Evolutionary conservation across 2,888 invertebrate species (phyloP).

Genomic region (Leucania comma): DNA sequence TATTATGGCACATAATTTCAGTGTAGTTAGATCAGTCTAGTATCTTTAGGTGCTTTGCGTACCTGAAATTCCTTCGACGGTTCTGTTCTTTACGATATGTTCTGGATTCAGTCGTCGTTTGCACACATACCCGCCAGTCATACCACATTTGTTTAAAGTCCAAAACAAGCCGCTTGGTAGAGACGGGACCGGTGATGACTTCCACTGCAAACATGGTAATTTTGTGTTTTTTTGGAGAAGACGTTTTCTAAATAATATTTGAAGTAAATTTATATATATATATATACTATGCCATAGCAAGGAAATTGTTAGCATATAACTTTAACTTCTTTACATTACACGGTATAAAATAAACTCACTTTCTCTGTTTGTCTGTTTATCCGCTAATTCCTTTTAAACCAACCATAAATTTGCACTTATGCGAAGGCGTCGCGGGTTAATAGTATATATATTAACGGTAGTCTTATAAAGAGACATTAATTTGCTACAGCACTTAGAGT

Average conservation of each 20-base stretch:
- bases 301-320: not conserved
- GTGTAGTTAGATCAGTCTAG: no score
- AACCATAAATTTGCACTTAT: no score
- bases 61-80: slow-evolving; percentile 90
- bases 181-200: slow-evolving; percentile 91
- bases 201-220: slow-evolving; percentile 90
- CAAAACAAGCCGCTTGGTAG: slow-evolving; percentile 94
- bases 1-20: no score
- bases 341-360: no score
- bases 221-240: not conserved
- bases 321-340: no score
- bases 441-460: not conserved
- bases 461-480: not conserved
- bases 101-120: slow-evolving; percentile 86
- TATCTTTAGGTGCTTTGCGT: slow-evolving; percentile 18
- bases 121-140: slow-evolving; percentile 93
- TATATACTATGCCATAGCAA: no score
- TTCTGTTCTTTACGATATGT: slow-evolving; percentile 91
- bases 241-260: not conserved
- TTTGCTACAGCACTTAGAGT: not conserved
- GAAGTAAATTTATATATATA: not conserved
- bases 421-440: no score
- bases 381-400: no score
- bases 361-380: no score
- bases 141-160: slow-evolving; percentile 92